Evolutionary conservation across 2,888 invertebrate genomes (phyloP).

Genomic region (Bombyx huttoni): DNA sequence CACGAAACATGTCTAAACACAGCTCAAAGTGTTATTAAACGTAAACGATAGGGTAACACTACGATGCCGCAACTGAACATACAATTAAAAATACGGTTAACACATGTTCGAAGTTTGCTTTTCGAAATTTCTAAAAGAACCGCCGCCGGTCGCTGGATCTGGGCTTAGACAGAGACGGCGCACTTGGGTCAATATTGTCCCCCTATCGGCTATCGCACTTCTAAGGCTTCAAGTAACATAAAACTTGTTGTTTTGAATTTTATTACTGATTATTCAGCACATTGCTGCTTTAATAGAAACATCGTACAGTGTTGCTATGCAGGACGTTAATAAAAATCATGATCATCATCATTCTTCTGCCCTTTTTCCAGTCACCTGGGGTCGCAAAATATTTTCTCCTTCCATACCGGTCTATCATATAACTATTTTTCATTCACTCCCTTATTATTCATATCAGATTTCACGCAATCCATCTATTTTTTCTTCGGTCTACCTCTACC

Average conservation of each 20-base stretch:
- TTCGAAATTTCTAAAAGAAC: neutral
- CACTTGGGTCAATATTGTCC: conserved; percentile 59
- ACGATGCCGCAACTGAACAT: neutral
- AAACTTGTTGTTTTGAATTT: conserved; percentile 15
- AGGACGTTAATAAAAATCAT: too few relatives aligned
- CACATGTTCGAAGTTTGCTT: neutral
- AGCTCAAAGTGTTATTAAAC: neutral
- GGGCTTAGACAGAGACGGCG: conserved; percentile 24
- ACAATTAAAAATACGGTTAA: neutral
- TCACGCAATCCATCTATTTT: too few relatives aligned
- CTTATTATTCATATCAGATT: too few relatives aligned
- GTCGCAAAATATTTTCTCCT: too few relatives aligned
- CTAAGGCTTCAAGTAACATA: conserved; percentile 47
- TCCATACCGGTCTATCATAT: too few relatives aligned
- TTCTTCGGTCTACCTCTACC: too few relatives aligned
- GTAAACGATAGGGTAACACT: neutral
- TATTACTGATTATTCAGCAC: too few relatives aligned
- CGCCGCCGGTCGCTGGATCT: neutral
- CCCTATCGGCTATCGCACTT: conserved; percentile 22
- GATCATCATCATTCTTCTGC: too few relatives aligned
- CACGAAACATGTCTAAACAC: conserved; percentile 2
- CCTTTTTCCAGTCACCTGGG: too few relatives aligned
- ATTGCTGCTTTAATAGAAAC: too few relatives aligned
- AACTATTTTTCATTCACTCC: too few relatives aligned
- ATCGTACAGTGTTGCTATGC: too few relatives aligned